Conservation (phyloP, 2,113 vertebrate species). For the Scophthalmus maximus region DNA sequence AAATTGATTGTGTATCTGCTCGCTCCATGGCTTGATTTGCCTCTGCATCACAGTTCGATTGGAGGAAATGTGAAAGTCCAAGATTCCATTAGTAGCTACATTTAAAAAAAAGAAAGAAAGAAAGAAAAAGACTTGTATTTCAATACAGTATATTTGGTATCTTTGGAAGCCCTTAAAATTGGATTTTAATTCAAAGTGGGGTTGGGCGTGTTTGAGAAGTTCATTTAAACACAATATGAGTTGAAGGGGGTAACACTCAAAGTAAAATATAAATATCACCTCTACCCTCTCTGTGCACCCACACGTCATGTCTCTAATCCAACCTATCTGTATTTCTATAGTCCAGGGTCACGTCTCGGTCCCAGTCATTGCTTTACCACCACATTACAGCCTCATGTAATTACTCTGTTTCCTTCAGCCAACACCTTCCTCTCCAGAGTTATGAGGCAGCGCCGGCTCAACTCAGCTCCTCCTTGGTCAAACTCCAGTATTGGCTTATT, state of each 20-base stretch:
- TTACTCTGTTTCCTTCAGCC: constrained; percentile 25
- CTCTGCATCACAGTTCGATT: not conserved
- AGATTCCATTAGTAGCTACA: not conserved
- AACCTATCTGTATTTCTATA: not conserved
- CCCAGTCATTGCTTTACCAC: not conserved
- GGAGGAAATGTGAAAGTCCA: not conserved
- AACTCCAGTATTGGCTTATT: constrained; percentile 61
- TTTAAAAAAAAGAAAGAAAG: not conserved
- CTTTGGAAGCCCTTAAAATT: not conserved
- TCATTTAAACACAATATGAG: too few relatives aligned
- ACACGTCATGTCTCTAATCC: not conserved
- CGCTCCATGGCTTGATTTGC: not conserved
- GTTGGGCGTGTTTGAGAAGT: not conserved
- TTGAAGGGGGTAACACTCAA: not conserved
- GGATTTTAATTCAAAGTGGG: not conserved
- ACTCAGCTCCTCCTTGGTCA: constrained; percentile 59
- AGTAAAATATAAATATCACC: not conserved
- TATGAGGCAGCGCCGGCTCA: constrained; percentile 37
- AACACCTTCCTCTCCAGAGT: constrained; percentile 50
- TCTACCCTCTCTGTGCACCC: not conserved
- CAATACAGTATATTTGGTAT: not conserved
- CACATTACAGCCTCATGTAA: constrained; percentile 25
- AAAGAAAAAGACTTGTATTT: too few relatives aligned
- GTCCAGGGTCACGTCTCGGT: constrained; percentile 5
- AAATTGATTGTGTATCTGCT: not conserved